Evolutionary conservation across 2,888 invertebrate species (phyloP), one percentile per base, ranked within the genome.

Genomic region (Epistrophe eligans): DNA sequence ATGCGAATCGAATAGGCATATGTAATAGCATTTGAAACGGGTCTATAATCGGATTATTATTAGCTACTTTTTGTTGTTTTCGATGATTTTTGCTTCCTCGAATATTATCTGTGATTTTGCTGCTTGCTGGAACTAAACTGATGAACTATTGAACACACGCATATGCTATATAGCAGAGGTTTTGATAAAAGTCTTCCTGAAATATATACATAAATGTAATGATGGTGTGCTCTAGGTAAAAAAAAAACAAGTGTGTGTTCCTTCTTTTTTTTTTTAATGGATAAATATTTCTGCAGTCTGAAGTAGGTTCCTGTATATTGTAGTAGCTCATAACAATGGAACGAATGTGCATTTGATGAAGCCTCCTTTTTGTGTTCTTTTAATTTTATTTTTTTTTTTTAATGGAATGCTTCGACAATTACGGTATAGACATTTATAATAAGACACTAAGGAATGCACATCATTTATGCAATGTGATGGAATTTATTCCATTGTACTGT

Each of bases 381-480:
- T 32, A 6, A n/a, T n/a, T n/a, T 4, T 32, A 4, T 32, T 32
- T 5, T 4, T 43, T 7, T 10, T 15, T 57, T 67, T 79, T 70
- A 72, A 76, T 80, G 84, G 76, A 80, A 76, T 71, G 71, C 76
- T 71, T 60, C 66, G 66, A 84, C 76, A 84, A 80, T 84, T 84
- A 76, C 76, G 74, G 73, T 83, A 55, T 74, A 71, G 71, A 72
- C 67, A 38, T 67, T 35, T 48, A 50, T 67, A 66, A 66, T 32
- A 77, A 84, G 72, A 84, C 81, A 84, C 84, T 32, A 62, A 84
- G 67, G 84, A 84, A 84, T 84, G 81, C 77, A 24, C 24, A 24
- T 24, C 24, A 62, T 17, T 15, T 52, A 66, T 57, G 76, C 66
- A 76, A 77, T 77, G 58, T 38, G 40, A 80, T 80, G 84, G 77